phyloP scores from a whole-genome alignment of 2,888 invertebrate genomes.

The Melanargia galathea region DNA sequence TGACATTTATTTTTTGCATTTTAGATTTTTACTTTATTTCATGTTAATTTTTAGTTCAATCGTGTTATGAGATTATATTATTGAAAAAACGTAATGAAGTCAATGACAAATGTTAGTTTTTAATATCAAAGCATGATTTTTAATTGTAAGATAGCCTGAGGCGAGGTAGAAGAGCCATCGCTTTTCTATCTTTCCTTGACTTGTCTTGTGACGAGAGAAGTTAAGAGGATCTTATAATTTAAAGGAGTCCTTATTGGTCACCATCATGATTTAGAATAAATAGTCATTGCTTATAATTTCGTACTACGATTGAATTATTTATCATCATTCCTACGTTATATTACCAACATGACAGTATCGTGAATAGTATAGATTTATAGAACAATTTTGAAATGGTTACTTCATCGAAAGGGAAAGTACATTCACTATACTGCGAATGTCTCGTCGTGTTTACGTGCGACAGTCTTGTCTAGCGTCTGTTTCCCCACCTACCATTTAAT shows the following conservation, averaged over 20 bases:
- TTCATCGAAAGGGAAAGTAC: neutral
- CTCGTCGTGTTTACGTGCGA: neutral
- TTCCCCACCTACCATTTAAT: neutral
- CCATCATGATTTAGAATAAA: neutral
- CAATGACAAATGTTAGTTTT: no score
- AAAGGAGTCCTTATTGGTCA: neutral
- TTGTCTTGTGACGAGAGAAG: neutral
- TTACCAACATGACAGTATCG: constrained; percentile 45
- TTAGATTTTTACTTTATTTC: constrained; percentile 3
- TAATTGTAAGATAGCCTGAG: no score
- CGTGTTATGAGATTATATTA: neutral
- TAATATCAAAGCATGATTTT: no score
- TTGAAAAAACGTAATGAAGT: no score
- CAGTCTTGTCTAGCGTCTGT: constrained; percentile 25
- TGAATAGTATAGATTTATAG: constrained; percentile 6
- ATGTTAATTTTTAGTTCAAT: neutral
- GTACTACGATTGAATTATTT: constrained; percentile 3
- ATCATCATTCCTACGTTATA: constrained; percentile 21
- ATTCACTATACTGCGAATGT: constrained; percentile 1
- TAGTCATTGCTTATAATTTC: neutral
- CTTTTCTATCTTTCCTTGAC: no score
- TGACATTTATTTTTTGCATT: constrained; percentile 1
- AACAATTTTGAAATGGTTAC: constrained; percentile 4
- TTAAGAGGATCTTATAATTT: neutral
- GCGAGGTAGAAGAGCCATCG: no score